A percentile compares a stretch with the other conserved stretches of the same genome.
These are phyloP conservation scores for Caligus rogercresseyi DNA, from an alignment of 1,140 invertebrate genomes.

Conservation along the genomic window DNA sequence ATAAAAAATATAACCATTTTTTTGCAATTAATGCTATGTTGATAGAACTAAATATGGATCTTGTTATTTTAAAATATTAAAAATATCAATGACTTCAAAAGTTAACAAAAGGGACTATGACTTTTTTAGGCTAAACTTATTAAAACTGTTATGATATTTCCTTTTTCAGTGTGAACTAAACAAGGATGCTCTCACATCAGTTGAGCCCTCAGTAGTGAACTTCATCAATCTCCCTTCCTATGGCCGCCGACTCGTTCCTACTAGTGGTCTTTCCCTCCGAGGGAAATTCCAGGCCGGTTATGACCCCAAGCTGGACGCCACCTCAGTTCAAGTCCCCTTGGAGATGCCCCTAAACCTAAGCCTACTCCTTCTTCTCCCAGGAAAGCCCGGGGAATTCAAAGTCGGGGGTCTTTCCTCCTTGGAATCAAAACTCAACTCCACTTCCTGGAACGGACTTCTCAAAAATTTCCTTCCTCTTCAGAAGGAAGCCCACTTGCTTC, in stretches of 20 bases:
- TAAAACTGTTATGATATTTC: background rate
- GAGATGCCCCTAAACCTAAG: background rate
- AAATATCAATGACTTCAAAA: too few relatives aligned
- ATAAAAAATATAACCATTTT: too few relatives aligned
- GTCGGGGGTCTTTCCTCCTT: constrained; percentile 1
- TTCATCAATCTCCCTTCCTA: constrained; percentile 11
- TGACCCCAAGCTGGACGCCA: background rate
- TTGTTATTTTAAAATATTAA: too few relatives aligned
- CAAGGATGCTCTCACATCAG: background rate
- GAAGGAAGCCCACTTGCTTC: background rate
- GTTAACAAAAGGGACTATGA: too few relatives aligned
- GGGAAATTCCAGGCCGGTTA: background rate
- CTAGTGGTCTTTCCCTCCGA: background rate
- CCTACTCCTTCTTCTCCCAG: constrained; percentile 3
- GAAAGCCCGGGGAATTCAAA: constrained; percentile 5
- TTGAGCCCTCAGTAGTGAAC: background rate
- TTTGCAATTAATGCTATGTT: too few relatives aligned
- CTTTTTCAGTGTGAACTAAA: background rate
- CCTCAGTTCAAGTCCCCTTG: background rate
- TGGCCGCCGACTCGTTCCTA: background rate
- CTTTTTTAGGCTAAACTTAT: background rate
- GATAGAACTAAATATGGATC: too few relatives aligned
- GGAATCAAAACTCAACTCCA: constrained; percentile 2
- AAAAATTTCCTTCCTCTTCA: background rate
- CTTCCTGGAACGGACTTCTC: background rate